Evolutionary conservation across 2,797 vertebrate species (phyloP), one percentile per base, ranked within the genome.

Genomic region (Hozukius guyotensis): DNA sequence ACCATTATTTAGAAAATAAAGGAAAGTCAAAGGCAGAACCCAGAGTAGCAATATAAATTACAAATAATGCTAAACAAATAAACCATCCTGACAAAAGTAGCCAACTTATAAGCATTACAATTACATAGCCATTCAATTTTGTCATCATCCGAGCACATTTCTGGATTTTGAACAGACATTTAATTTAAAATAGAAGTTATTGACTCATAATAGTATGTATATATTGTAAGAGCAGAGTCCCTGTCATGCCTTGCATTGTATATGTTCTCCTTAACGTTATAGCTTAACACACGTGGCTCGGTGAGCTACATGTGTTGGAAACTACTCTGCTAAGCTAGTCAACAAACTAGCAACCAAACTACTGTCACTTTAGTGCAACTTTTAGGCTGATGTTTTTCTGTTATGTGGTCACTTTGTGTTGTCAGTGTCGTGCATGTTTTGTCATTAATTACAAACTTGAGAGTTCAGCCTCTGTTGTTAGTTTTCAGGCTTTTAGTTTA

Each of bases 261-360:
- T 65, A 0, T n/a, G 20, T 24, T 53, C 12, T n/a, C 24, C 8
- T 8, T 12, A 6, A 22, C 8, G 29, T 24, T 20, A 34, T 34
- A 36, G 25, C 42, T 11, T 20, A 12, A 22, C 68, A 62, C 75
- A 32, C 59, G 74, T 77, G 70, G 31, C 6, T 72, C 11, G 2
- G 31, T 13, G 29, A 12, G 34, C 60, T 56, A 2, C 75, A 31
- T 66, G 68, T 64, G 67, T 7, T 6, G n/a, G n/a, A 12, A 67
- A 22, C 27, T 11, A 16, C 29, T n/a, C 34, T 56, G 31, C 31
- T 71, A 3, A 34, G 36, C 31, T 71, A 31, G 57, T 75, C 27
- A 49, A 38, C 27, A 12, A 22, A 22, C 7, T 12, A 60, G 29
- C 55, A 59, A 22, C 18, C 49, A 63, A 73, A 71, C 73, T 84